Percentiles rank a stretch among this genome's conserved stretches.
Conservation (phyloP, 2,888 invertebrate genomes). For the Carcina quercana region DNA sequence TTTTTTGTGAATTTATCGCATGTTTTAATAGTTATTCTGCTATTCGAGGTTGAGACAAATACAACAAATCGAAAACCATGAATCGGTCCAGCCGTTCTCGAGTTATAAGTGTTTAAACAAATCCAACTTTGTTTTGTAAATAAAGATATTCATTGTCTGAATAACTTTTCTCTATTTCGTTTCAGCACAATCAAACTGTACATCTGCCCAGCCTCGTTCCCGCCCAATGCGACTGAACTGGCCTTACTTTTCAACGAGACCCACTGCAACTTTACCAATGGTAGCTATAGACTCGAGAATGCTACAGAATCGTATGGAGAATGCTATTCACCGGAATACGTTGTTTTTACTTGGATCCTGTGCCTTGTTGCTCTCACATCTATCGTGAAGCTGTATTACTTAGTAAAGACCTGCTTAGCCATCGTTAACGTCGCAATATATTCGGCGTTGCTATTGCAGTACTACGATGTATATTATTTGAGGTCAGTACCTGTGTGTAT, state of each 20-base stretch:
- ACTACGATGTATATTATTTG: constrained; percentile 72
- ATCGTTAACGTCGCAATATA: constrained; percentile 84
- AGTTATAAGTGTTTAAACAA: too few species aligned
- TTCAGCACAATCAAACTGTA: constrained; percentile 56
- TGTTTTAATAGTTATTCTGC: too few species aligned
- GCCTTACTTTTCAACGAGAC: neutral
- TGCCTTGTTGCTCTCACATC: constrained; percentile 94
- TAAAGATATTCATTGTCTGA: too few species aligned
- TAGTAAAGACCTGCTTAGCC: constrained; percentile 88
- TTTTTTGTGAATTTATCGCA: too few species aligned
- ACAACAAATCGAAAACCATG: too few species aligned
- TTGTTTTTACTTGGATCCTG: constrained; percentile 95
- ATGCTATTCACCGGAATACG: constrained; percentile 87
- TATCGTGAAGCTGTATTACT: constrained; percentile 91
- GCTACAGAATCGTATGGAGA: constrained; percentile 23
- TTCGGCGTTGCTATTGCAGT: constrained; percentile 78
- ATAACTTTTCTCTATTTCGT: constrained; percentile 12
- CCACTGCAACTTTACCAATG: neutral
- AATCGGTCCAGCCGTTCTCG: too few species aligned
- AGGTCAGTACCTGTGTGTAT: too few species aligned
- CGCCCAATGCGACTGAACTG: constrained; percentile 2
- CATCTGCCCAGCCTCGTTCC: constrained; percentile 40
- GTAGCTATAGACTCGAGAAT: neutral
- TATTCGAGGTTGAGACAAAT: too few species aligned
- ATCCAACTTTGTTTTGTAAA: too few species aligned